These are phyloP conservation scores for Coelopa pilipes DNA, from an alignment of 2,888 invertebrate species.

Conservation along the genomic window DNA sequence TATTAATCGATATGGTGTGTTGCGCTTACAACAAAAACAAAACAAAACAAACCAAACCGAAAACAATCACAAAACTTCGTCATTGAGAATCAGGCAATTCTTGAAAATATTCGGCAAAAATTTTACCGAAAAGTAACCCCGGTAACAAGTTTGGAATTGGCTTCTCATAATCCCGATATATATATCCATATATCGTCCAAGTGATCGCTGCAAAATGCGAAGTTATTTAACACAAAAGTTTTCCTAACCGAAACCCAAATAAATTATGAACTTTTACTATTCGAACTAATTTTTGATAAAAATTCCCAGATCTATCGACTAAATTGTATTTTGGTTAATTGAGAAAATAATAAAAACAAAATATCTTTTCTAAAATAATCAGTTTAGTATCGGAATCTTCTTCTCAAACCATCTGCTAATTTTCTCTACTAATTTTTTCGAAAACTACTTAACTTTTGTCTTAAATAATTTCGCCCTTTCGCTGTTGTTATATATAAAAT, in stretches of 20 bases:
- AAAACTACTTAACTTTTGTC: neutral
- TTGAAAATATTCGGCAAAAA: neutral
- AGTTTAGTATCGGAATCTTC: too few relatives aligned
- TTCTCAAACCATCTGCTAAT: too few relatives aligned
- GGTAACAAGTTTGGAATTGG: slow-evolving; percentile 8
- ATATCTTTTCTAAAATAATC: too few relatives aligned
- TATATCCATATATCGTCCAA: slow-evolving; percentile 2
- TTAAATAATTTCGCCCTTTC: slow-evolving; percentile 9
- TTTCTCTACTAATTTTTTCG: too few relatives aligned
- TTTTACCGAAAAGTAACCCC: neutral
- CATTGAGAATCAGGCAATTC: neutral
- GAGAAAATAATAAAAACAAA: too few relatives aligned
- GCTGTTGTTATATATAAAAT: too few relatives aligned
- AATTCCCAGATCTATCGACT: too few relatives aligned
- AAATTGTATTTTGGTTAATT: too few relatives aligned
- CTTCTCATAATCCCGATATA: slow-evolving; percentile 25
- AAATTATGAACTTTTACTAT: too few relatives aligned
- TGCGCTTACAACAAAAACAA: slow-evolving; percentile 20
- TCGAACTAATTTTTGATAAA: too few relatives aligned
- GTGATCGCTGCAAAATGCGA: neutral
- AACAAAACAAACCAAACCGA: too few relatives aligned
- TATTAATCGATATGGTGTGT: slow-evolving; percentile 37
- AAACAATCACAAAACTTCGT: neutral
- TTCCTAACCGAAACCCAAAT: neutral
- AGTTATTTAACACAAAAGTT: slow-evolving; percentile 26